A percentile compares a stretch with the other conserved stretches of the same genome.
Conservation (phyloP, 2,113 vertebrate genomes). For the Empidonax traillii region DNA sequence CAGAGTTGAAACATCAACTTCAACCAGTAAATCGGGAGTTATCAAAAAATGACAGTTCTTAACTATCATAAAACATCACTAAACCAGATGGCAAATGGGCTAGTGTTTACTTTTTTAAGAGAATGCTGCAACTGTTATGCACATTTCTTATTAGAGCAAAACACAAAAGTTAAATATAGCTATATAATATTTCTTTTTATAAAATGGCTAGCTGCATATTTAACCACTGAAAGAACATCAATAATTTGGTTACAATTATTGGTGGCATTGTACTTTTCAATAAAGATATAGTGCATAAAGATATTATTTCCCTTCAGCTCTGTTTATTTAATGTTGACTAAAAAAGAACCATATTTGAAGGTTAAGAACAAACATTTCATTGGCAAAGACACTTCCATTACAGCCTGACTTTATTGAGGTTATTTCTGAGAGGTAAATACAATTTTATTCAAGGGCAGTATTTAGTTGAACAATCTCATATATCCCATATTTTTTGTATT, state of each 20-base stretch:
- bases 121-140: conserved; percentile 44
- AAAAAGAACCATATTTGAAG: neutral
- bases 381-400: neutral
- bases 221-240: neutral
- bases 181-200: conserved; percentile 42
- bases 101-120: conserved; percentile 60
- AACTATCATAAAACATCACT: conserved; percentile 43
- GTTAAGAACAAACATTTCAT: neutral
- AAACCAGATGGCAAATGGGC: conserved; percentile 61
- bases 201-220: neutral
- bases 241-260: neutral
- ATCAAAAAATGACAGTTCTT: conserved; percentile 36
- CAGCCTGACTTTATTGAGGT: neutral
- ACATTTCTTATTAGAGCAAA: conserved; percentile 53
- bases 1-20: conserved; percentile 17
- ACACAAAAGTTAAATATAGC: conserved; percentile 9
- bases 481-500: neutral
- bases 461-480: neutral
- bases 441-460: neutral
- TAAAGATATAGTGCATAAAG: neutral
- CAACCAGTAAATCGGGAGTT: conserved; percentile 36
- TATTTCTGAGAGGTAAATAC: neutral
- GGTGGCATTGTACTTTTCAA: neutral
- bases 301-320: neutral
- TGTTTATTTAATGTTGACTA: neutral